A percentile compares a stretch with the other conserved stretches of the same genome.
Evolutionary conservation across 2,888 invertebrate genomes (phyloP).

Genomic region (Rhagium mordax): DNA sequence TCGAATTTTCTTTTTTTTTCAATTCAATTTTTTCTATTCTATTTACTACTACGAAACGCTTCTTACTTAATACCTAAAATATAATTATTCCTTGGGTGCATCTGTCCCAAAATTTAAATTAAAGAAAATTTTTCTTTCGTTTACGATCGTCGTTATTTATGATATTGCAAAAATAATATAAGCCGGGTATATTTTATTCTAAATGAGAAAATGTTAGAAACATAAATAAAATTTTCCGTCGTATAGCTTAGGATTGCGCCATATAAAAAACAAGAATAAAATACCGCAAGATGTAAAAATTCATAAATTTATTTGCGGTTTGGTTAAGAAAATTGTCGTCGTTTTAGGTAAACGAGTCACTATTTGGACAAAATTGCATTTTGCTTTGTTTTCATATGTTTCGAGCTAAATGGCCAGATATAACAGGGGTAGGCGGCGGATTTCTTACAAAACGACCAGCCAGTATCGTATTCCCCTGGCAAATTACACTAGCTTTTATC

Average conservation of each 20-base stretch:
- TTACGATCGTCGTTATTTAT: not conserved
- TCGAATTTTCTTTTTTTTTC: too few species aligned
- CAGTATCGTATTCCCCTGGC: slow-evolving; percentile 43
- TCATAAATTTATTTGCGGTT: slow-evolving; percentile 28
- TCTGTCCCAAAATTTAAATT: too few species aligned
- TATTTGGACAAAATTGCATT: slow-evolving; percentile 50
- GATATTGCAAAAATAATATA: not conserved
- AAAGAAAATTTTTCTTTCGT: too few species aligned
- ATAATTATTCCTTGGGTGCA: too few species aligned
- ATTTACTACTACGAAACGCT: too few species aligned
- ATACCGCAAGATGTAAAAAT: not conserved
- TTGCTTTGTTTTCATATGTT: slow-evolving; percentile 53
- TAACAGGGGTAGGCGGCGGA: slow-evolving; percentile 46
- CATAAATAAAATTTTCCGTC: not conserved
- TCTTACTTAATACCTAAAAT: too few species aligned
- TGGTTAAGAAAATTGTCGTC: slow-evolving; percentile 28
- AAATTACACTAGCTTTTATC: slow-evolving; percentile 43
- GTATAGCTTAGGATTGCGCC: not conserved
- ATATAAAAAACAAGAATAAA: not conserved
- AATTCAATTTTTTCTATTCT: too few species aligned
- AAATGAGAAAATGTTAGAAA: not conserved
- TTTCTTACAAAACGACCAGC: slow-evolving; percentile 43
- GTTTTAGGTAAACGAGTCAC: slow-evolving; percentile 50
- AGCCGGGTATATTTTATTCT: not conserved
- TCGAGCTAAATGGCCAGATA: slow-evolving; percentile 46